These are phyloP conservation scores for Himalopsyche anomala DNA, from an alignment of 2,888 invertebrate species.

Conservation along the genomic window DNA sequence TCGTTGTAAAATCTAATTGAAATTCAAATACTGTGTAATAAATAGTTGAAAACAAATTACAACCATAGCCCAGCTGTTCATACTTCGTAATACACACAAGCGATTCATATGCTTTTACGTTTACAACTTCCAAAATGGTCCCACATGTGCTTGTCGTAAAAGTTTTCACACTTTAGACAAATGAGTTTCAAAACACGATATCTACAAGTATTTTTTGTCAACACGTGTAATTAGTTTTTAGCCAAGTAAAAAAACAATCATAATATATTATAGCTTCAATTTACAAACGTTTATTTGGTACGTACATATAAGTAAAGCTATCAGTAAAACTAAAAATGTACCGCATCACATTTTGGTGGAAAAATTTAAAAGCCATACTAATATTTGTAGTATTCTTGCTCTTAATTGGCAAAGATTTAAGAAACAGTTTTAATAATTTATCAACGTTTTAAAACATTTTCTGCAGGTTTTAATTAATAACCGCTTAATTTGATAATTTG, in stretches of 20 bases:
- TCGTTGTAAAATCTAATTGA: background rate
- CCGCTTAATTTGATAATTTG: constrained; percentile 13
- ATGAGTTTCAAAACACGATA: background rate
- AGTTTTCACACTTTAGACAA: background rate
- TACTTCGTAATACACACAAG: background rate
- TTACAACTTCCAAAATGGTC: background rate
- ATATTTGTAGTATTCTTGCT: no score
- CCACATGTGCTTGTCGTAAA: constrained; percentile 22
- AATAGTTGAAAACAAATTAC: background rate
- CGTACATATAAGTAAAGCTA: no score
- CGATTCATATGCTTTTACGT: background rate
- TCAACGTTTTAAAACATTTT: background rate
- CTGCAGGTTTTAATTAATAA: background rate
- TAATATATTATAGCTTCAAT: no score
- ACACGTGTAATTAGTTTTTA: background rate
- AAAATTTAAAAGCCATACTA: no score
- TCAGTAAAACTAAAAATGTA: no score
- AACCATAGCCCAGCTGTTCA: background rate
- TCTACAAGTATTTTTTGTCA: background rate
- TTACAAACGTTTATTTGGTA: no score
- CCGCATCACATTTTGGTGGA: no score
- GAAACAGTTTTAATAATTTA: no score
- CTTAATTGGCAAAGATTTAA: no score
- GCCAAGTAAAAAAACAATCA: background rate
- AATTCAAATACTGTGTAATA: background rate